Percentiles rank a stretch among this genome's conserved stretches.
Conservation (phyloP, 2,797 vertebrate species). For the Sarcophilus harrisii region DNA sequence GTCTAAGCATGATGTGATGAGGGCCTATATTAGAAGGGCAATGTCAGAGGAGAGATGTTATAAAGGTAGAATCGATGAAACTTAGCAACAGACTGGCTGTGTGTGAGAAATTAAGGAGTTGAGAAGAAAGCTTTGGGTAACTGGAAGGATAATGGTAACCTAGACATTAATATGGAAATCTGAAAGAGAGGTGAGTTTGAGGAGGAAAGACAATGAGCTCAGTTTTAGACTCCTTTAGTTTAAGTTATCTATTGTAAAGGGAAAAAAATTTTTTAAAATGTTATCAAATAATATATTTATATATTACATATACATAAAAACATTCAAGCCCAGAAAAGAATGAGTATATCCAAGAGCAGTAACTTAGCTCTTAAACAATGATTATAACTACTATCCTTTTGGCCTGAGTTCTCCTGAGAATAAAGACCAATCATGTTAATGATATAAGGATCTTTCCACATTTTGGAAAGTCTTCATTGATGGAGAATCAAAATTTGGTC, state of each 20-base stretch:
- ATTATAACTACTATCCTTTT: background rate
- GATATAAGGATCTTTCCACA: background rate
- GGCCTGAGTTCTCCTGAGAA: background rate
- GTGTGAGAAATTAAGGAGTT: background rate
- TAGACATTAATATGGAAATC: background rate
- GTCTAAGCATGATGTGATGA: background rate
- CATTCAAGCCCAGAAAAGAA: background rate
- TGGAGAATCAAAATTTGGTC: background rate
- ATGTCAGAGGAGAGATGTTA: background rate
- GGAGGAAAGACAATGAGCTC: background rate
- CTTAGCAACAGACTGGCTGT: background rate
- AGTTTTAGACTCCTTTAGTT: background rate
- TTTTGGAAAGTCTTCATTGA: background rate
- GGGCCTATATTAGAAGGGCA: background rate
- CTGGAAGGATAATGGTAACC: background rate
- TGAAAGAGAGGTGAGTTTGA: background rate
- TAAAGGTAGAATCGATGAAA: background rate
- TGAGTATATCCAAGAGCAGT: slow-evolving; percentile 14
- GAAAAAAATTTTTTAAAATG: background rate
- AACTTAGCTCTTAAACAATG: slow-evolving; percentile 10
- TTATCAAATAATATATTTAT: no score
- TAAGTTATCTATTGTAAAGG: slow-evolving; percentile 4
- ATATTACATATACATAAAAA: background rate
- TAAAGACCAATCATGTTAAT: background rate
- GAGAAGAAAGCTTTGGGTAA: background rate